phyloP scores from a whole-genome alignment of 2,113 vertebrate species.

The Lanius ludovicianus region DNA sequence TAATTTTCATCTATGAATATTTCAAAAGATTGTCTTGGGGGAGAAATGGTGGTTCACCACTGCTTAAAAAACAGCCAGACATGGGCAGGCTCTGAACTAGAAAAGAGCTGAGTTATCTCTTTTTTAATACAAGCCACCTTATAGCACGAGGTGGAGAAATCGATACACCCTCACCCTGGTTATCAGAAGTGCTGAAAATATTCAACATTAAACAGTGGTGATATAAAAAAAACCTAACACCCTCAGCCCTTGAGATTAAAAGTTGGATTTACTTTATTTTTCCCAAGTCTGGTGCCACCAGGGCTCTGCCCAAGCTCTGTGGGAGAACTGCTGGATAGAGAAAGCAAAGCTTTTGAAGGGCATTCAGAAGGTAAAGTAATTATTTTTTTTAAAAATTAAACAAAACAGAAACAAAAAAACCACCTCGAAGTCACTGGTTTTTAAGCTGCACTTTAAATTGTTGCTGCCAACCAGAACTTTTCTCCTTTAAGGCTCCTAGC shows the following conservation, averaged over 20 bases:
- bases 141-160: neutral
- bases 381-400: neutral
- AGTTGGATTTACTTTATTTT: neutral
- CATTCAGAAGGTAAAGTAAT: neutral
- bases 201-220: neutral
- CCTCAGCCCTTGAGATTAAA: neutral
- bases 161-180: neutral
- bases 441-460: neutral
- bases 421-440: neutral
- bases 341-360: neutral
- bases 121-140: constrained; percentile 18
- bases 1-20: neutral
- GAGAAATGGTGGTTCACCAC: neutral
- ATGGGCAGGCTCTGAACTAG: neutral
- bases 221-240: neutral
- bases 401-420: neutral
- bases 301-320: neutral
- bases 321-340: neutral
- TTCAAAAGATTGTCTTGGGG: neutral
- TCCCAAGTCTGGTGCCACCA: neutral
- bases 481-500: neutral
- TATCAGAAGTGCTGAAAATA: neutral
- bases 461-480: neutral
- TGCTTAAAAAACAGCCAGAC: neutral
- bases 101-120: neutral